Percentiles rank a stretch among this genome's conserved stretches.
phyloP scores from a whole-genome alignment of 2,113 vertebrate species.

The Microcebus jonahi region DNA sequence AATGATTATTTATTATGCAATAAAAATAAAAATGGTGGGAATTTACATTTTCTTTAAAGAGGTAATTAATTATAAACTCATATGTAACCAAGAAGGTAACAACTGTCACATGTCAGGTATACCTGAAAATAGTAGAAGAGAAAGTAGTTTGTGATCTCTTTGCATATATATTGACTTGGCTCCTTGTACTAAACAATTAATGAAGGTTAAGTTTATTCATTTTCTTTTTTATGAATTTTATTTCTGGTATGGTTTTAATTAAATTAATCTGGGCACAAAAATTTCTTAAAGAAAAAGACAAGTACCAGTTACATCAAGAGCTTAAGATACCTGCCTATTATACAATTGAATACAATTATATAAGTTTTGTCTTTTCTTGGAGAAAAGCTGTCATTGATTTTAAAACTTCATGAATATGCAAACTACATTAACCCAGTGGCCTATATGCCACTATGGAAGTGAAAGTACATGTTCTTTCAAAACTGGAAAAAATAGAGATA shows the following conservation, averaged over 20 bases:
- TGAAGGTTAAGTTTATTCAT: background rate
- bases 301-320: slow-evolving; percentile 7
- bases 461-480: slow-evolving; percentile 59
- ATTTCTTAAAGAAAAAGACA: slow-evolving; percentile 48
- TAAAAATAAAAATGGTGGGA: slow-evolving; percentile 40
- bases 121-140: background rate
- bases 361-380: slow-evolving; percentile 49
- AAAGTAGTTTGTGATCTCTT: background rate
- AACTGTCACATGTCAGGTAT: slow-evolving; percentile 1
- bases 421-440: slow-evolving; percentile 43
- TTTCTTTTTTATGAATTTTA: slow-evolving; percentile 32
- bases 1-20: slow-evolving; percentile 11
- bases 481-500: slow-evolving; percentile 46
- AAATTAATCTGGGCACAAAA: slow-evolving; percentile 28
- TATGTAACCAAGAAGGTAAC: slow-evolving; percentile 34
- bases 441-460: slow-evolving; percentile 57
- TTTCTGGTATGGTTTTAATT: slow-evolving; percentile 23
- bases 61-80: slow-evolving; percentile 37
- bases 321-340: background rate
- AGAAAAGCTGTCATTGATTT: slow-evolving; percentile 56
- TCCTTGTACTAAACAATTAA: background rate
- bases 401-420: slow-evolving; percentile 76
- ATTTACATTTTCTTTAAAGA: slow-evolving; percentile 45
- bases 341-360: slow-evolving; percentile 32
- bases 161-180: background rate